These are phyloP conservation scores for Leptogaster cylindrica DNA, from an alignment of 2,888 invertebrate genomes.

Conservation along the genomic window DNA sequence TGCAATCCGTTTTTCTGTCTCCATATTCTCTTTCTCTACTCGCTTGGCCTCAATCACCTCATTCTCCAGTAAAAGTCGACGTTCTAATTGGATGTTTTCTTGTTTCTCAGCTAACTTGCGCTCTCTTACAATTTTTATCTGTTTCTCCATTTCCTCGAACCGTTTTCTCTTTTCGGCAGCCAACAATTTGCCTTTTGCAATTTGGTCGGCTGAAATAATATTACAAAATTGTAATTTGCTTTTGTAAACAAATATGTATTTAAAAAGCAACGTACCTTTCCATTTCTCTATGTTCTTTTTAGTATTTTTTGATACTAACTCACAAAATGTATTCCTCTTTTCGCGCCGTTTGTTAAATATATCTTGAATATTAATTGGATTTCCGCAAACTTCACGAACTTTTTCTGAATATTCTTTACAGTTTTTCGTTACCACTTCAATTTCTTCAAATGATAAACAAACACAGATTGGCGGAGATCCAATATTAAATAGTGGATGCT, in stretches of 20 bases:
- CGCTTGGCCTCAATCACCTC: slow-evolving; percentile 53
- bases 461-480: slow-evolving; percentile 56
- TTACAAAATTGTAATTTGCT: not conserved
- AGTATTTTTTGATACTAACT: slow-evolving; percentile 63
- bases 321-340: slow-evolving; percentile 63
- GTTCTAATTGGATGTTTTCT: slow-evolving; percentile 53
- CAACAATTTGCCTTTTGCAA: slow-evolving; percentile 48
- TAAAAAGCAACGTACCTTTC: slow-evolving; percentile 47
- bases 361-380: slow-evolving; percentile 64
- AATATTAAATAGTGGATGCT: slow-evolving; percentile 57
- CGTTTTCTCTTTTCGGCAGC: slow-evolving; percentile 52
- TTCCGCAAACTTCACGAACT: slow-evolving; percentile 61
- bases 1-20: slow-evolving; percentile 54
- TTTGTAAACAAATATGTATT: not conserved
- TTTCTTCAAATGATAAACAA: slow-evolving; percentile 55
- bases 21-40: slow-evolving; percentile 53
- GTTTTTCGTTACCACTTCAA: slow-evolving; percentile 50
- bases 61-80: slow-evolving; percentile 52
- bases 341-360: slow-evolving; percentile 64
- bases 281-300: slow-evolving; percentile 55
- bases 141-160: slow-evolving; percentile 53
- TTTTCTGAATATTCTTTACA: slow-evolving; percentile 52
- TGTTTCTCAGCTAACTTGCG: slow-evolving; percentile 55
- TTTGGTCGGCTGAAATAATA: slow-evolving; percentile 48
- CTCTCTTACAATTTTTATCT: slow-evolving; percentile 53